Conservation (phyloP, 2,888 invertebrate species). For the Villa cingulata region DNA sequence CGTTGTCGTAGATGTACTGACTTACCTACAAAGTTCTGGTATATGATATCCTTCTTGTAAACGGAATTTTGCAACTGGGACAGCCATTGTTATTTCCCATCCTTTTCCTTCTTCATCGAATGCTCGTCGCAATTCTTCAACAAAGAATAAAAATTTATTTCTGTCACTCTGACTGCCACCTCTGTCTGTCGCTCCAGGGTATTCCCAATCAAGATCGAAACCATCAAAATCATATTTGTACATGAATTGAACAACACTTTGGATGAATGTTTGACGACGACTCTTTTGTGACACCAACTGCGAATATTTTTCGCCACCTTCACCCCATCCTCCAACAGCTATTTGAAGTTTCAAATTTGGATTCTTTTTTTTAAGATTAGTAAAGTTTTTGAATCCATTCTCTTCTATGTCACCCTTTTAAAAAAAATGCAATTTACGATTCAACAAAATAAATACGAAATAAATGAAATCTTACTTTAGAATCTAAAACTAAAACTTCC, state of each 20-base stretch:
- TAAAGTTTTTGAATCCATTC: conserved; percentile 39
- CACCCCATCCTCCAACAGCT: conserved; percentile 46
- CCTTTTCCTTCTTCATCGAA: conserved; percentile 59
- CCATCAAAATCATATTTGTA: conserved; percentile 43
- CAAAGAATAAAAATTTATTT: conserved; percentile 66
- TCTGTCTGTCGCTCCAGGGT: conserved; percentile 49
- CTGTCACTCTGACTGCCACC: conserved; percentile 30
- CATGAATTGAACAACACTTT: conserved; percentile 38
- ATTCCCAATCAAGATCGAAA: conserved; percentile 50
- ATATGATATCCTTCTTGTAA: conserved; percentile 84
- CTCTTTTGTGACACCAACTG: conserved; percentile 23
- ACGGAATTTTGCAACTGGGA: conserved; percentile 74
- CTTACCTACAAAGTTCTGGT: conserved; percentile 76
- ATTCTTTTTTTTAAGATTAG: conserved; percentile 32
- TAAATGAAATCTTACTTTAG: too few relatives aligned
- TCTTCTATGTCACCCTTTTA: conserved; percentile 49
- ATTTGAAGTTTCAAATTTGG: conserved; percentile 36
- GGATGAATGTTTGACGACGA: conserved; percentile 35
- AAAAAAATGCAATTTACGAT: too few relatives aligned
- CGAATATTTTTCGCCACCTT: conserved; percentile 39
- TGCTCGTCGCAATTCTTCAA: conserved; percentile 65
- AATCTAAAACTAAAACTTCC: too few relatives aligned
- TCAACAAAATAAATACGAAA: too few relatives aligned
- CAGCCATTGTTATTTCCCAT: conserved; percentile 84
- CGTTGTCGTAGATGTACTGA: too few relatives aligned